Conservation (phyloP, 2,797 vertebrate species). For the Gallinago solitaria region DNA sequence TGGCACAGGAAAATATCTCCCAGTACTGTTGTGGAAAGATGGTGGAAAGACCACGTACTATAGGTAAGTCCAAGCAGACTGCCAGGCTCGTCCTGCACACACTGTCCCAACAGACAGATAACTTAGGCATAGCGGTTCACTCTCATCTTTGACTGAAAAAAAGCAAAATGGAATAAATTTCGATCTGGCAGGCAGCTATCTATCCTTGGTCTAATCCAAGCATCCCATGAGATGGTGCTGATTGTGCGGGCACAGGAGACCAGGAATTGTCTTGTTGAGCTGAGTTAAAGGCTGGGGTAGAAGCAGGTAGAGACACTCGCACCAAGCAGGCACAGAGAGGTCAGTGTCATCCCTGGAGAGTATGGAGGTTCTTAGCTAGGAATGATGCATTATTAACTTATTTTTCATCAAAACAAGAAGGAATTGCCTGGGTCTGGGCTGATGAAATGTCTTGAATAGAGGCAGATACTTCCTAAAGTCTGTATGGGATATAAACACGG, state of each 20-base stretch:
- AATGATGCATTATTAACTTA: background rate
- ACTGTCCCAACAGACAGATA: background rate
- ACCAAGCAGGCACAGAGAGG: background rate
- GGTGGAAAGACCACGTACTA: background rate
- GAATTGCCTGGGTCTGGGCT: background rate
- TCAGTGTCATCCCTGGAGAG: fast-evolving
- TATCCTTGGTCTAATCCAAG: background rate
- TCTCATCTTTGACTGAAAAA: background rate
- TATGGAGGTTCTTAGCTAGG: background rate
- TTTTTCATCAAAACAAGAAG: background rate
- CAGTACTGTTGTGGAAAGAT: background rate
- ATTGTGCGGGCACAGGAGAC: background rate
- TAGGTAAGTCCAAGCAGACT: background rate
- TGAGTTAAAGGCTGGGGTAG: background rate
- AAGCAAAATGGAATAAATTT: background rate
- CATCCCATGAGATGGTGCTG: background rate
- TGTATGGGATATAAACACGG: background rate
- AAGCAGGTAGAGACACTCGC: fast-evolving
- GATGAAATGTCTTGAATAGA: background rate
- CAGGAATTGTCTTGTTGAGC: background rate
- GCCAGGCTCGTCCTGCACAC: background rate
- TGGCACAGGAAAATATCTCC: background rate
- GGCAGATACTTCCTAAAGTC: background rate
- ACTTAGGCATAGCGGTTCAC: background rate
- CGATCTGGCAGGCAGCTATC: background rate